These are phyloP conservation scores for Suillia variegata DNA, from an alignment of 2,888 invertebrate species.

Conservation along the genomic window DNA sequence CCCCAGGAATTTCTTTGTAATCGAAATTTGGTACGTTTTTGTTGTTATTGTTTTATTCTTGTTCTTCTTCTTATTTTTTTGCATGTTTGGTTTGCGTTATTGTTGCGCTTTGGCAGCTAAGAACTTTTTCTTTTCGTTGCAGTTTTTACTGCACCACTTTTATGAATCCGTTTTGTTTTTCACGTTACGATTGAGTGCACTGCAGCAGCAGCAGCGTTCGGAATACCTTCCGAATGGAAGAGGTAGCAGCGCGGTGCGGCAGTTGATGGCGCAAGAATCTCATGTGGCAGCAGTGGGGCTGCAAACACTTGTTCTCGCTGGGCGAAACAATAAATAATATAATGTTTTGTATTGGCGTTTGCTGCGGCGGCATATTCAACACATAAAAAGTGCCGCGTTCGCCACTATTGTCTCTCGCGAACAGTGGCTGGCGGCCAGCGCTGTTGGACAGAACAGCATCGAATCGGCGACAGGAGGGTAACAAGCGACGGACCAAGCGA, in stretches of 20 bases:
- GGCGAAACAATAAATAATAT: conserved; percentile 15
- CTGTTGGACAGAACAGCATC: neutral
- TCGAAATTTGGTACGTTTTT: conserved; percentile 1
- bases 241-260: neutral
- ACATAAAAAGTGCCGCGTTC: conserved; percentile 33
- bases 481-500: too few relatives aligned
- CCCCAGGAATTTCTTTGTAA: conserved; percentile 12
- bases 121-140: neutral
- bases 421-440: neutral
- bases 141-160: neutral
- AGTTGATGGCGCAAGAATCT: too few relatives aligned
- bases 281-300: neutral
- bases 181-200: conserved; percentile 14
- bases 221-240: neutral
- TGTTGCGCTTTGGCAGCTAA: neutral
- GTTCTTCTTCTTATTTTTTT: too few relatives aligned
- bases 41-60: too few relatives aligned
- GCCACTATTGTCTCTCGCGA: conserved; percentile 25
- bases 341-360: conserved; percentile 21
- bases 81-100: neutral
- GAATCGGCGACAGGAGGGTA: neutral
- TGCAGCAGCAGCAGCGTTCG: neutral
- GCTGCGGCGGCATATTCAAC: conserved; percentile 25
- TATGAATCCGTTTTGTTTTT: neutral
- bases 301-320: neutral